A percentile compares a stretch with the other conserved stretches of the same genome.
Conservation (phyloP, 2,113 vertebrate genomes). For the Gambusia affinis region DNA sequence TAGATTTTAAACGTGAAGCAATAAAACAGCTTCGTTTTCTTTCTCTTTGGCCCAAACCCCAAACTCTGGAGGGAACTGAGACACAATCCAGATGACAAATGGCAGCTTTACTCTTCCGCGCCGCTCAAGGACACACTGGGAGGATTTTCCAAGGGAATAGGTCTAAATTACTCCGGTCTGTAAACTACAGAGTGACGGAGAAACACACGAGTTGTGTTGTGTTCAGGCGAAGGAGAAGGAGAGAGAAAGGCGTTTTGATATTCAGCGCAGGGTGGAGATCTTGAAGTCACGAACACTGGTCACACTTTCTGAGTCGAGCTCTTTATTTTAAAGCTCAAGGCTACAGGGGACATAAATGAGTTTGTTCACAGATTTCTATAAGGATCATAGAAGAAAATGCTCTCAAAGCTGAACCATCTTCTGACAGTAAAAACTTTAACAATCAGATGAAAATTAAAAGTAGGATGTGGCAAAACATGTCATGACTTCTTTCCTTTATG, state of each 20-base stretch:
- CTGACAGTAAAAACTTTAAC: slow-evolving; percentile 12
- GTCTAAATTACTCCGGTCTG: slow-evolving; percentile 52
- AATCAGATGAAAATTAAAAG: neutral
- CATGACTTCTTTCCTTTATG: no score
- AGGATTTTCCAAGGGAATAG: slow-evolving; percentile 55
- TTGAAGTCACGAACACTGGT: slow-evolving; percentile 19
- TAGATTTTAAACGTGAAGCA: slow-evolving; percentile 46
- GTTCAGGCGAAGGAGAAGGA: slow-evolving; percentile 5
- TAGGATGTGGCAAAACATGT: no score
- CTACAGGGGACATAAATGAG: slow-evolving; percentile 43
- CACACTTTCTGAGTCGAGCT: slow-evolving; percentile 39
- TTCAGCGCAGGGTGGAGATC: slow-evolving; percentile 10
- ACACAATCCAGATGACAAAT: slow-evolving; percentile 61
- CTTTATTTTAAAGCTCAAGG: slow-evolving; percentile 34
- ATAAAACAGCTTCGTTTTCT: slow-evolving; percentile 43
- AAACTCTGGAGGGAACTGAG: slow-evolving; percentile 32
- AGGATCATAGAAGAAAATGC: slow-evolving; percentile 29
- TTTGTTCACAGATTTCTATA: slow-evolving; percentile 26
- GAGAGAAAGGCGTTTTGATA: no score
- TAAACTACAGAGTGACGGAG: slow-evolving; percentile 51
- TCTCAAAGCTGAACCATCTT: slow-evolving; percentile 26
- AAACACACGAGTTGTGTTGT: slow-evolving; percentile 11
- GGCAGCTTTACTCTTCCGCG: slow-evolving; percentile 51
- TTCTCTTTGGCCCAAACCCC: slow-evolving; percentile 26
- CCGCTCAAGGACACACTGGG: slow-evolving; percentile 62